These are phyloP conservation scores for Drosophila kambysellisi DNA, from an alignment of 2,888 invertebrate species.

Conservation along the genomic window DNA sequence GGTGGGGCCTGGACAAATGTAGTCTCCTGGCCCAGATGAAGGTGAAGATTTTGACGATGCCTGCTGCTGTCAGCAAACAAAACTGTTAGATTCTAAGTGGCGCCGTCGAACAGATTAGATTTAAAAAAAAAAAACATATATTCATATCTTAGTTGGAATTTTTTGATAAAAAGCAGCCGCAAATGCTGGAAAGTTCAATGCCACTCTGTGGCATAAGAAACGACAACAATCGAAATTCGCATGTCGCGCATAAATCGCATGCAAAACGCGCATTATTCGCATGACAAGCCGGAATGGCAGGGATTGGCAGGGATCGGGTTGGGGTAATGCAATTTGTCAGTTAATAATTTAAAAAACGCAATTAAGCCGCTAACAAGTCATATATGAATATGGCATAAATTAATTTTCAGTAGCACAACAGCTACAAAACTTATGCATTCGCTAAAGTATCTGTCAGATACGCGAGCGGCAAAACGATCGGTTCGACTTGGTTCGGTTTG, in stretches of 20 bases:
- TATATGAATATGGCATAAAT: slow-evolving; percentile 62
- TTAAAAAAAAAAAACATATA: background rate
- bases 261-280: slow-evolving; percentile 63
- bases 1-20: slow-evolving; percentile 38
- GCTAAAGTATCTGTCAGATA: slow-evolving; percentile 59
- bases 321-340: slow-evolving; percentile 66
- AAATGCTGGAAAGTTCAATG: slow-evolving; percentile 62
- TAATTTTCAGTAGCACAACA: slow-evolving; percentile 69
- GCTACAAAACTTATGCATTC: slow-evolving; percentile 42
- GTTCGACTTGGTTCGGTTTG: background rate
- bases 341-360: slow-evolving; percentile 51
- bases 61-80: slow-evolving; percentile 17
- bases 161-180: background rate
- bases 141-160: background rate
- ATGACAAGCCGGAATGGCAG: background rate
- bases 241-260: slow-evolving; percentile 68
- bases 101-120: slow-evolving; percentile 28
- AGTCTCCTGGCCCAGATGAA: slow-evolving; percentile 30
- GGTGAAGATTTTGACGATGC: slow-evolving; percentile 14
- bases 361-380: slow-evolving; percentile 66
- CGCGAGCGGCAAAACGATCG: slow-evolving; percentile 10
- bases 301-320: background rate
- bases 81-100: slow-evolving; percentile 1
- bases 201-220: slow-evolving; percentile 33
- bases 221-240: slow-evolving; percentile 50